phyloP scores from a whole-genome alignment of 2,797 vertebrate genomes.

The Oophaga sylvatica region DNA sequence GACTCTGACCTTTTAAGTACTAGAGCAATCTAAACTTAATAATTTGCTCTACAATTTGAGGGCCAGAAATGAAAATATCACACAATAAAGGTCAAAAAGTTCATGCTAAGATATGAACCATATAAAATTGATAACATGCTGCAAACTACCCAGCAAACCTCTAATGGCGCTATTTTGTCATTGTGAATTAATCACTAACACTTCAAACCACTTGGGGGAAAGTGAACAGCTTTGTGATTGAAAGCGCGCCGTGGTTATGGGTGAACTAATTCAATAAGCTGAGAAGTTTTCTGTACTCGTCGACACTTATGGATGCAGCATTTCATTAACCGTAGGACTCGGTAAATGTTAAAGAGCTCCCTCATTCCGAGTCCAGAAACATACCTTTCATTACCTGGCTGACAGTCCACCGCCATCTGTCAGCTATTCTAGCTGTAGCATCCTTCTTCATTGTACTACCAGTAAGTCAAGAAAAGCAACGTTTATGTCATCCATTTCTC shows the following conservation, averaged over 20 bases:
- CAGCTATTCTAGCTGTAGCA: constrained; percentile 40
- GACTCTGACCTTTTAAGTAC: constrained; percentile 60
- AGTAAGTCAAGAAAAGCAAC: constrained; percentile 50
- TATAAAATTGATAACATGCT: constrained; percentile 59
- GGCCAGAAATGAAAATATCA: constrained; percentile 60
- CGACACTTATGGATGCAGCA: constrained; percentile 14
- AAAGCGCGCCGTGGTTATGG: constrained; percentile 21
- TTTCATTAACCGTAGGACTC: constrained; percentile 1
- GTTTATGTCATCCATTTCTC: constrained; percentile 50
- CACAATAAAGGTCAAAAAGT: constrained; percentile 60
- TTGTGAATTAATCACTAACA: constrained; percentile 52
- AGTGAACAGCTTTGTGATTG: constrained; percentile 46
- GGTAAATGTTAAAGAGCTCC: neutral
- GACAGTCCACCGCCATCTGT: constrained; percentile 46
- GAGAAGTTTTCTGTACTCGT: constrained; percentile 15
- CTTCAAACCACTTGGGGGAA: constrained; percentile 47
- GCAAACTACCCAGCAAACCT: constrained; percentile 49
- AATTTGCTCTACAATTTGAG: constrained; percentile 61
- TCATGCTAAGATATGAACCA: constrained; percentile 58
- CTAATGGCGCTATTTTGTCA: constrained; percentile 56
- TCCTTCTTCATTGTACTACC: constrained; percentile 52
- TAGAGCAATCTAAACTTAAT: constrained; percentile 59
- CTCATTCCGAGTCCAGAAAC: constrained; percentile 12
- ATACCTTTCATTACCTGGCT: constrained; percentile 43
- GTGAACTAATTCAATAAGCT: constrained; percentile 44